phyloP scores from a whole-genome alignment of 2,888 invertebrate genomes.

The Nowickia ferox region DNA sequence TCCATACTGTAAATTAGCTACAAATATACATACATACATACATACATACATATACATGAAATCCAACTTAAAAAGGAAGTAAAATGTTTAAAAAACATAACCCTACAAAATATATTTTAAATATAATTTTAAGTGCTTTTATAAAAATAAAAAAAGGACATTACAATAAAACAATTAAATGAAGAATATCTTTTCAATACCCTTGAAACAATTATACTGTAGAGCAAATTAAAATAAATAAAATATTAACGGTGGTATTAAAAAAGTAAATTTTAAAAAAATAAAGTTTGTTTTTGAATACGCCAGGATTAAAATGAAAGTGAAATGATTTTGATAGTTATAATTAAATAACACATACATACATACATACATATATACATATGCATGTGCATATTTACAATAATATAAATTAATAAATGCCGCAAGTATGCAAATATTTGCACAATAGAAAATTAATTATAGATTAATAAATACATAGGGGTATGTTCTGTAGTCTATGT shows the following conservation, averaged over 20 bases:
- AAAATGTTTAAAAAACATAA: constrained; percentile 64
- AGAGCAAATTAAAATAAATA: constrained; percentile 44
- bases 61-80: constrained; percentile 68
- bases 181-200: constrained; percentile 62
- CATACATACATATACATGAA: constrained; percentile 56
- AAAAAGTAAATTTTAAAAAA: too few species aligned
- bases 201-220: constrained; percentile 58
- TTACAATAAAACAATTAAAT: constrained; percentile 31
- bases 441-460: background rate
- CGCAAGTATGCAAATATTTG: constrained; percentile 6
- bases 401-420: constrained; percentile 7
- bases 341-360: constrained; percentile 18
- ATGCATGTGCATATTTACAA: background rate
- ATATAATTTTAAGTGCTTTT: constrained; percentile 72
- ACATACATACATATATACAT: too few species aligned
- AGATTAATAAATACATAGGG: background rate
- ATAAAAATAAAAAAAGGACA: constrained; percentile 44
- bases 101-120: constrained; percentile 66
- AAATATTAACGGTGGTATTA: background rate
- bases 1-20: constrained; percentile 52
- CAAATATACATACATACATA: constrained; percentile 10
- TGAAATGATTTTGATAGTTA: constrained; percentile 60
- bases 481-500: too few species aligned
- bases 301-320: background rate
- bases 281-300: too few species aligned